Percentiles rank a stretch among this genome's conserved stretches.
Evolutionary conservation across 2,113 vertebrate species (phyloP).

Genomic region (Laticauda laticaudata): DNA sequence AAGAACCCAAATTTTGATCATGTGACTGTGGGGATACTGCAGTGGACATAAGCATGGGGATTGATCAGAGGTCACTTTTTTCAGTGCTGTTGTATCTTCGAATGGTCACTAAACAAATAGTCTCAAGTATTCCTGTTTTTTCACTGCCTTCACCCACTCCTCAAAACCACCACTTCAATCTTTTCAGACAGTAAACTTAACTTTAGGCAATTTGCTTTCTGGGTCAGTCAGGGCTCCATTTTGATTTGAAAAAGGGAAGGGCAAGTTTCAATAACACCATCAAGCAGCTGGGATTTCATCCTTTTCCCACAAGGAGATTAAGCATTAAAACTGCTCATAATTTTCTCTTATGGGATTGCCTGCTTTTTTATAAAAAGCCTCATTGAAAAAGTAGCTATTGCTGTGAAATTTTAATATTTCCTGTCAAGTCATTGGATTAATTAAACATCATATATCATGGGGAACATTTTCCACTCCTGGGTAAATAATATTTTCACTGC

Average conservation of each 20-base stretch:
- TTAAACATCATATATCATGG: conserved; percentile 17
- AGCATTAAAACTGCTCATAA: background rate
- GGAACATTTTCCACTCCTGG: conserved; percentile 6
- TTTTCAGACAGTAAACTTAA: background rate
- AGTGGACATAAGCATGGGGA: background rate
- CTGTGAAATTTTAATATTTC: conserved; percentile 42
- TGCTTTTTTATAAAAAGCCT: conserved; percentile 20
- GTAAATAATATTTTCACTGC: background rate
- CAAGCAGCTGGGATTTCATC: conserved; percentile 25
- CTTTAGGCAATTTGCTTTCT: background rate
- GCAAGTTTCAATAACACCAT: background rate
- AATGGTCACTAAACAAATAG: background rate
- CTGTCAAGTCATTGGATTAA: conserved; percentile 31
- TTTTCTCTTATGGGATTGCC: background rate
- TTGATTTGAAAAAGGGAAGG: conserved; percentile 3
- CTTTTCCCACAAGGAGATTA: background rate
- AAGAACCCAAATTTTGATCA: background rate
- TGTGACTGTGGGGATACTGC: background rate
- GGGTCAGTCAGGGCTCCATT: background rate
- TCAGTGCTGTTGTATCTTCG: background rate
- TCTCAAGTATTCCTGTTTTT: background rate
- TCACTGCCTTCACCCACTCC: background rate
- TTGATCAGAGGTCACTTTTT: background rate
- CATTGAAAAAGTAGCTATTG: conserved; percentile 28
- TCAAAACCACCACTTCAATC: background rate